phyloP scores from a whole-genome alignment of 2,888 invertebrate genomes.

The Lutraria lutraria region DNA sequence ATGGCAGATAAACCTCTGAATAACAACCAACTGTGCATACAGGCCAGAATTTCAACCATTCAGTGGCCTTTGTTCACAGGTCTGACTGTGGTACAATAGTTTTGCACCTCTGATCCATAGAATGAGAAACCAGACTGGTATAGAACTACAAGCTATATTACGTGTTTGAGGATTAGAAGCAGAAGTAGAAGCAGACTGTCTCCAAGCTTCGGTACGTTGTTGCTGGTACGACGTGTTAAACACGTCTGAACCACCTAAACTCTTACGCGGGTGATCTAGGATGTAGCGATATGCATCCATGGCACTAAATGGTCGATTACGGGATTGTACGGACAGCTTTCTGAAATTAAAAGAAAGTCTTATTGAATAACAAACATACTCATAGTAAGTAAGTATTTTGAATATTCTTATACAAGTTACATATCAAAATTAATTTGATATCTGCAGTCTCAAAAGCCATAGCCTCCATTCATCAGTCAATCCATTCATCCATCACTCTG shows the following conservation, averaged over 20 bases:
- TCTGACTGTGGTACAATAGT: too few relatives aligned
- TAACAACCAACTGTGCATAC: too few relatives aligned
- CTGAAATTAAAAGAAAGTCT: conserved; percentile 40
- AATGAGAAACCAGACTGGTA: neutral
- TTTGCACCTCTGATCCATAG: too few relatives aligned
- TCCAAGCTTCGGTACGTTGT: conserved; percentile 80
- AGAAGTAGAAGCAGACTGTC: conserved; percentile 71
- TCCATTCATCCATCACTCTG: too few relatives aligned
- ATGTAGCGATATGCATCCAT: conserved; percentile 78
- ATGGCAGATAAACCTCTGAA: too few relatives aligned
- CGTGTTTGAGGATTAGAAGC: conserved; percentile 65
- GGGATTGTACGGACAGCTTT: conserved; percentile 56
- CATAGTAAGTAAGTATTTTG: too few relatives aligned
- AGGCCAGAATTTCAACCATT: too few relatives aligned
- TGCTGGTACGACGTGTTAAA: conserved; percentile 80
- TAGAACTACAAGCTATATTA: conserved; percentile 66
- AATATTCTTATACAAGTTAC: too few relatives aligned
- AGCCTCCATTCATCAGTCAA: too few relatives aligned
- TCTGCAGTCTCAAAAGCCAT: too few relatives aligned
- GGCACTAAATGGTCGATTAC: conserved; percentile 77
- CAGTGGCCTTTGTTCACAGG: too few relatives aligned
- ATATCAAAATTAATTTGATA: too few relatives aligned
- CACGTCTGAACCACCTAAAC: conserved; percentile 60
- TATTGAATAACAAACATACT: neutral
- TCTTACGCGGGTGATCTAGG: conserved; percentile 73